phyloP scores from a whole-genome alignment of 1,140 invertebrate species.

The Gonioctena quinquepunctata region DNA sequence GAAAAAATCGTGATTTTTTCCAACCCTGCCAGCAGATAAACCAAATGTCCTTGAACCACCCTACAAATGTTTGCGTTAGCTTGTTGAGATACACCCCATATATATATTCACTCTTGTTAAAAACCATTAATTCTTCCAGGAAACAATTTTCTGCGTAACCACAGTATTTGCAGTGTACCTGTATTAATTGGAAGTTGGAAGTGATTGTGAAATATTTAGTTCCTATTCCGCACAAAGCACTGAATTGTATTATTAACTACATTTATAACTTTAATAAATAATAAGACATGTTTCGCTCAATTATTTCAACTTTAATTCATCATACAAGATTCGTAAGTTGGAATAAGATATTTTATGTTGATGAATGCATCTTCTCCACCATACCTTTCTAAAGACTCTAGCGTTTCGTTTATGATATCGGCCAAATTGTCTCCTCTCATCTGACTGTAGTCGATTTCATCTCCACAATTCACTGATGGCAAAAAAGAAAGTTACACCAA shows the following conservation, averaged over 20 bases:
- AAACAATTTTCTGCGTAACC: constrained; percentile 33
- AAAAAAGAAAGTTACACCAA: no score
- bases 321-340: constrained; percentile 94
- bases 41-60: no score
- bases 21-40: no score
- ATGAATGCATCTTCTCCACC: constrained; percentile 94
- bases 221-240: no score
- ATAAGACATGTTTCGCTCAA: background rate
- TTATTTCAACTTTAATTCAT: constrained; percentile 63
- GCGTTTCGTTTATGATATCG: constrained; percentile 89
- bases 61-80: no score
- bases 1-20: no score
- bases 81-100: no score
- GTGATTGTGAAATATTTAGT: no score
- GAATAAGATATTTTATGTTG: constrained; percentile 96
- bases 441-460: constrained; percentile 67
- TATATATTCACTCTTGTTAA: no score
- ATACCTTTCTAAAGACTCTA: constrained; percentile 85
- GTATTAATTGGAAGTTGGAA: no score
- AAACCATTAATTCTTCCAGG: constrained; percentile 28
- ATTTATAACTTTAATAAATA: background rate
- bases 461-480: constrained; percentile 62
- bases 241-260: background rate
- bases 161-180: constrained; percentile 32
- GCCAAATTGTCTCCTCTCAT: constrained; percentile 78